phyloP scores from a whole-genome alignment of 1,140 invertebrate species.

The Drosophila arizonae region DNA sequence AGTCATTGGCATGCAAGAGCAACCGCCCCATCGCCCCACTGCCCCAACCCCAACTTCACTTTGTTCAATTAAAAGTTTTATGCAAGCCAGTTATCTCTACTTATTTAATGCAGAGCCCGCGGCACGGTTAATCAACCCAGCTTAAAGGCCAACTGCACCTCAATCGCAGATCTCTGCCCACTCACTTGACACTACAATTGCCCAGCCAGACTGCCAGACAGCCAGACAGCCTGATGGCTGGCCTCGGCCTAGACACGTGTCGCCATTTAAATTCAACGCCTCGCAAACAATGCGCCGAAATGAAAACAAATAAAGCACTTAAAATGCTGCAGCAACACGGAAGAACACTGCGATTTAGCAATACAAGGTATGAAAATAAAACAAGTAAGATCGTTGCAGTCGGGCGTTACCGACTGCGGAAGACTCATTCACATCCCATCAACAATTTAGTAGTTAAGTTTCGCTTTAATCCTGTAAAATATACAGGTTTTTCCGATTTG shows the following conservation, averaged over 20 bases:
- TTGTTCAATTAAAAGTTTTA: constrained; percentile 75
- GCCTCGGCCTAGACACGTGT: constrained; percentile 30
- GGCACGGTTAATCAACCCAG: constrained; percentile 54
- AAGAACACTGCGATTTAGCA: constrained; percentile 8
- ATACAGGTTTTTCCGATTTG: no score
- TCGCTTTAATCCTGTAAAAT: no score
- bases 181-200: constrained; percentile 23
- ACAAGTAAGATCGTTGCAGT: no score
- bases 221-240: neutral
- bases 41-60: constrained; percentile 1
- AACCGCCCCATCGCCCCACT: neutral
- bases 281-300: constrained; percentile 12
- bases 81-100: constrained; percentile 57
- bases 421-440: no score
- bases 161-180: constrained; percentile 11
- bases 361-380: constrained; percentile 14
- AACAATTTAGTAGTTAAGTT: no score
- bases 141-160: constrained; percentile 38
- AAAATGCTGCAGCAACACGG: constrained; percentile 16
- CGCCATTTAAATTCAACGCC: constrained; percentile 32
- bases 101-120: constrained; percentile 57
- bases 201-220: neutral
- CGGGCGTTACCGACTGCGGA: no score
- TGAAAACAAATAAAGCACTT: constrained; percentile 39
- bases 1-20: constrained; percentile 64